Percentiles rank a stretch among this genome's conserved stretches.
phyloP scores from a whole-genome alignment of 2,113 vertebrate genomes.

The Guaruba guarouba region DNA sequence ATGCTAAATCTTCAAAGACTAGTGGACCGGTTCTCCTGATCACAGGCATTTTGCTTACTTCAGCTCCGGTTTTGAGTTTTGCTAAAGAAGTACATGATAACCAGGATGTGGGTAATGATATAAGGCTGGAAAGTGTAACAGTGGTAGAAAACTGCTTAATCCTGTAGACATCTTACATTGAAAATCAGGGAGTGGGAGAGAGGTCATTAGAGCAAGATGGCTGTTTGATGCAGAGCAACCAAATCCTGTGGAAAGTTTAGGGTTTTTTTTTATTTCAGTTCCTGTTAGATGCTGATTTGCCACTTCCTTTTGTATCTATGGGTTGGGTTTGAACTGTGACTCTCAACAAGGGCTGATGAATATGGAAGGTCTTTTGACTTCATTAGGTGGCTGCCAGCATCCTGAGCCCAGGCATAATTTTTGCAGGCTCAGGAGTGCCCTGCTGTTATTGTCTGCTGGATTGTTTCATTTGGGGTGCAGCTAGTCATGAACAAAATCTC shows the following conservation, averaged over 20 bases:
- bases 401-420: neutral
- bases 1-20: neutral
- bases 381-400: accelerated
- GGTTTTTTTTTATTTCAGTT: neutral
- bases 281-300: neutral
- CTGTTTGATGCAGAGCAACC: neutral
- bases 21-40: neutral
- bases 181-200: neutral
- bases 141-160: neutral
- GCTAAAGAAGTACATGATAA: neutral
- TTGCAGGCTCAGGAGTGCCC: neutral
- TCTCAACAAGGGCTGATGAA: neutral
- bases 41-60: neutral
- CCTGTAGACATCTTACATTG: neutral
- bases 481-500: neutral
- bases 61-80: neutral
- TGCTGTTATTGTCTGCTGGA: accelerated
- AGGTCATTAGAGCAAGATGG: neutral
- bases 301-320: neutral
- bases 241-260: neutral
- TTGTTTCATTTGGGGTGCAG: neutral
- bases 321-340: neutral
- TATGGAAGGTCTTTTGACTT: neutral
- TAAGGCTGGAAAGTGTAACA: neutral
- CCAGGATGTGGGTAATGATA: neutral